These are phyloP conservation scores for Unio pictorum DNA, from an alignment of 2,888 invertebrate genomes.

Conservation along the genomic window DNA sequence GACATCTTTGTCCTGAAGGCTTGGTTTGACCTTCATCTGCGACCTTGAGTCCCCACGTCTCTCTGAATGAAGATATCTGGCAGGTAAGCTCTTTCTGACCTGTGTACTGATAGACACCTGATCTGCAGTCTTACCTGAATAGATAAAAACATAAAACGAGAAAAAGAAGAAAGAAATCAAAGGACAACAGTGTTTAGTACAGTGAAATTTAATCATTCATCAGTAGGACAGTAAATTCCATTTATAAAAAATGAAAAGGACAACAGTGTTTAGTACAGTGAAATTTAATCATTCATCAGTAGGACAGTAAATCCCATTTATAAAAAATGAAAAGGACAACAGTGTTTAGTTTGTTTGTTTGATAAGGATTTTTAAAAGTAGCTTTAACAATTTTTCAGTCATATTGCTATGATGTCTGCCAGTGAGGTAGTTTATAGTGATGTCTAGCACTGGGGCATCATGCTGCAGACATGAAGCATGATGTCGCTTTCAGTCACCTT, in stretches of 20 bases:
- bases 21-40: slow-evolving; percentile 37
- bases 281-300: not conserved
- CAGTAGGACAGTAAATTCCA: too few species aligned
- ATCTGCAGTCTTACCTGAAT: slow-evolving; percentile 57
- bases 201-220: not conserved
- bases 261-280: not conserved
- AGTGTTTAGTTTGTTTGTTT: not conserved
- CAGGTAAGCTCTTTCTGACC: slow-evolving; percentile 47
- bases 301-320: too few species aligned
- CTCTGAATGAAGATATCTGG: slow-evolving; percentile 33
- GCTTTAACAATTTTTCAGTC: too few species aligned
- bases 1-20: slow-evolving; percentile 55
- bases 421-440: too few species aligned
- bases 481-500: too few species aligned
- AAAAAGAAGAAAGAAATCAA: not conserved
- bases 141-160: slow-evolving; percentile 1
- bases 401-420: too few species aligned
- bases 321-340: not conserved
- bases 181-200: not conserved
- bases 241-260: too few species aligned
- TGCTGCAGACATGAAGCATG: too few species aligned
- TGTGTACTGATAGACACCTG: slow-evolving; percentile 50
- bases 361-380: too few species aligned
- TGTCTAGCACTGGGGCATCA: too few species aligned
- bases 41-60: slow-evolving; percentile 3